Base-by-base conservation (phyloP, 2,113 vertebrate genomes). In the Ameiurus melas region DNA sequence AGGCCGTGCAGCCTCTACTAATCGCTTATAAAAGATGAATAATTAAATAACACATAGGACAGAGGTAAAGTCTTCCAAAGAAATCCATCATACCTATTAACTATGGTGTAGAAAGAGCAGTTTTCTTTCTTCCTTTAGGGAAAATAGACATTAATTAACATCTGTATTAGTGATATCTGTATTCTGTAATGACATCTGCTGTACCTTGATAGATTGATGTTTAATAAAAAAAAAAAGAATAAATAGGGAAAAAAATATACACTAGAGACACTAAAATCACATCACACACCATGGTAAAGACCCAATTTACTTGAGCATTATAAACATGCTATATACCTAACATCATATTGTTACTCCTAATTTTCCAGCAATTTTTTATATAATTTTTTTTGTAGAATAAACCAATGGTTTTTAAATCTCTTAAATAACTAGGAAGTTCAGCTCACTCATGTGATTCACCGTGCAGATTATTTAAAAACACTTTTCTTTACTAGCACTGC, bases 31-130 rank as follows among this genome's bases (percentile, higher is more conserved):
- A 22, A 82, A 60, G 30, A 13, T 36, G 33, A 30, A 82, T 36
- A 82, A 82, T 82, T 39, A 82, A 82, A 81, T 55, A 79, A 58
- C 16, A 57, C n/a, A 58, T 58, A 58, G 53, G 9, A 14, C 43
- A 68, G 33, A 43, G 81, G 81, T 75, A 20, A 22, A 73, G 33
- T 27, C 22, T 27, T 77, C 25, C 47, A 22, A 57, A 30, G 16
- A 57, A 8, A 20, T 43, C 1, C 3, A 75, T 75, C 17, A 43
- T 75, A 73, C 39, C 33, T 1, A 20, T 71, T 36, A 71, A 6
- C 30, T 39, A 10, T 73, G 70, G 39, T 39, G 19, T 19, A 73
- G 33, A 39, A 20, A 39, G 4, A 22, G 19, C 70, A 73, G 19
- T 75, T 43, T 47, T 75, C 9, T 12, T 75, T 75, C 22, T 73